These are phyloP conservation scores for Arctopsyche grandis DNA, from an alignment of 1,140 invertebrate species.

Conservation along the genomic window DNA sequence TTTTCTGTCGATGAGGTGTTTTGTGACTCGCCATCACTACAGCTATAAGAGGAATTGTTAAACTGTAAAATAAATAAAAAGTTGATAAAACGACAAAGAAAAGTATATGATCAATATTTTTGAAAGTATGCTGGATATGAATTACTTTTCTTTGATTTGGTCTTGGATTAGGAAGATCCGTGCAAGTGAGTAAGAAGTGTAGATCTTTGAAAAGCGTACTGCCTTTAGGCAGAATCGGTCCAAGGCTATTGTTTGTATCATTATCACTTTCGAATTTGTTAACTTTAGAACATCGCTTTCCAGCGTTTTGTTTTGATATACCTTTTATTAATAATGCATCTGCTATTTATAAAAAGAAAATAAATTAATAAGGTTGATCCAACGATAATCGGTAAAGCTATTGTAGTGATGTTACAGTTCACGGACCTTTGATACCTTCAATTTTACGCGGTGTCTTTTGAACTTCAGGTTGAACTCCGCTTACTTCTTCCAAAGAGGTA, in stretches of 20 bases:
- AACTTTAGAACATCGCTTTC: constrained; percentile 64
- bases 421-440: constrained; percentile 61
- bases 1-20: constrained; percentile 55
- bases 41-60: constrained; percentile 15
- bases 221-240: constrained; percentile 65
- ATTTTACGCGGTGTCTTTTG: constrained; percentile 64
- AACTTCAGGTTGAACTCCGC: constrained; percentile 67
- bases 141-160: constrained; percentile 18
- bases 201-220: constrained; percentile 66
- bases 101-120: background rate
- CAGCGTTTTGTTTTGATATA: constrained; percentile 61
- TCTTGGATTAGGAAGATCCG: constrained; percentile 58
- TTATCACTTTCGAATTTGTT: constrained; percentile 64
- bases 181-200: constrained; percentile 69
- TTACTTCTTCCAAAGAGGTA: constrained; percentile 58
- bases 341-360: constrained; percentile 55
- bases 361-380: background rate
- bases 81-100: background rate
- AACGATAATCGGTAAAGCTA: background rate
- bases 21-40: constrained; percentile 42
- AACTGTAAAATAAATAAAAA: background rate
- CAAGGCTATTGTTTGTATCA: constrained; percentile 62
- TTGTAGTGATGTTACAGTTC: background rate
- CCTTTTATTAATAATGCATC: constrained; percentile 63
- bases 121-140: background rate